phyloP scores from a whole-genome alignment of 2,113 vertebrate species.

The human (Homo sapiens) region DNA sequence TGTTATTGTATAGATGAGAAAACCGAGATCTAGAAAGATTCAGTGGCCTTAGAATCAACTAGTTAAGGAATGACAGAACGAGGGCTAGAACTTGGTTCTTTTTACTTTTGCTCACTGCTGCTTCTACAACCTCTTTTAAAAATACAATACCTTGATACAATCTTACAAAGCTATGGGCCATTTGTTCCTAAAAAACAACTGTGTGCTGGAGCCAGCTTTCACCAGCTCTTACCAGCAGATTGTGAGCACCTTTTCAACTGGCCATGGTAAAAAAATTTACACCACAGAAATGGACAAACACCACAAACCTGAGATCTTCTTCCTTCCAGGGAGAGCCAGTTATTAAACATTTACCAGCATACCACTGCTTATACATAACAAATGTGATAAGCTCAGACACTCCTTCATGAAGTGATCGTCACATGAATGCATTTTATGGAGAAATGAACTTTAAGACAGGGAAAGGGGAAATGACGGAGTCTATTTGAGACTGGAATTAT shows the following conservation, averaged over 20 bases:
- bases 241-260: neutral
- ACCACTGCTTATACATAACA: conserved; percentile 2
- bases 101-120: neutral
- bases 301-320: neutral
- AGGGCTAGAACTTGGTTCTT: neutral
- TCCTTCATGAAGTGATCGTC: neutral
- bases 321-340: neutral
- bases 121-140: neutral
- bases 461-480: neutral
- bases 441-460: neutral
- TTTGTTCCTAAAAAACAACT: neutral
- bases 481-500: neutral
- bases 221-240: neutral
- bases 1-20: conserved; percentile 6
- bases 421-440: neutral
- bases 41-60: neutral
- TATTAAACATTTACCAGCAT: neutral
- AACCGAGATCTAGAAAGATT: neutral
- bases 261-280: neutral
- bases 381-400: neutral
- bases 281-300: neutral
- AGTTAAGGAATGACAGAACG: neutral
- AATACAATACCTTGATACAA: neutral
- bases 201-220: neutral
- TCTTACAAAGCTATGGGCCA: neutral